Base-by-base conservation (phyloP, 2,113 vertebrate genomes). In the Malurus melanocephalus region DNA sequence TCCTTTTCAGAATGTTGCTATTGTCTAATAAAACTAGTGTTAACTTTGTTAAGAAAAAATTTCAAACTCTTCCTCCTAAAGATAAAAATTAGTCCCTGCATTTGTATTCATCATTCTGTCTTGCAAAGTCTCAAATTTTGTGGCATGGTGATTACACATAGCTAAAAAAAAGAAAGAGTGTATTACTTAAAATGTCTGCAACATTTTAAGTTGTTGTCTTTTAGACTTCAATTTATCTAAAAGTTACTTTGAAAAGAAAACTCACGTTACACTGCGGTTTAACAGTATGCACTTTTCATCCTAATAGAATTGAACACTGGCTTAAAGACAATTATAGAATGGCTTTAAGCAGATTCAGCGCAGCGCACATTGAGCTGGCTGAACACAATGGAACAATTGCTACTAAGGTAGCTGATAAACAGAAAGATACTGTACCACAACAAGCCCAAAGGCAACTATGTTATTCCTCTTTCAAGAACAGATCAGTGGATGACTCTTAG, bases 21-120 rank as follows among this genome's bases (percentile, higher is more conserved):
- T 87, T 96, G 53, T 97, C 97, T 88, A 98, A 7, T 60, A 98
- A 93, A 82, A 95, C 97, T 98, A 38, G 66, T 24, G 46, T 85
- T 62, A 48, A 48, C 3, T 81, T 77, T 28, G 89, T 97, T 96
- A 98, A 97, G 97, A 91, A 94, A 57, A 96, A 49, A 28, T 14
- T 35, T 4, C 52, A 43, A 35, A 33, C 24, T 33, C 11, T 49
- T 68, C 23, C 32, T 30, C 21, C 19, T 46, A 40, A 46, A 38
- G 12, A 80, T 18, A 74, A 74, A 74, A 88, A 46, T 17, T 28
- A 5, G 42, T 42, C 18, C 52, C 40, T 3, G 0, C 20, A 60
- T 67, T 85, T 52, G 8, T 46, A 51, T 33, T 77, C 16, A 67
- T 46, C 28, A 32, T 75, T 65, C 22, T 30, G 13, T 45, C 56